Percentiles rank a stretch among this genome's conserved stretches.
Conservation (phyloP, 2,113 vertebrate genomes). For the Benitochromis conjunctus region DNA sequence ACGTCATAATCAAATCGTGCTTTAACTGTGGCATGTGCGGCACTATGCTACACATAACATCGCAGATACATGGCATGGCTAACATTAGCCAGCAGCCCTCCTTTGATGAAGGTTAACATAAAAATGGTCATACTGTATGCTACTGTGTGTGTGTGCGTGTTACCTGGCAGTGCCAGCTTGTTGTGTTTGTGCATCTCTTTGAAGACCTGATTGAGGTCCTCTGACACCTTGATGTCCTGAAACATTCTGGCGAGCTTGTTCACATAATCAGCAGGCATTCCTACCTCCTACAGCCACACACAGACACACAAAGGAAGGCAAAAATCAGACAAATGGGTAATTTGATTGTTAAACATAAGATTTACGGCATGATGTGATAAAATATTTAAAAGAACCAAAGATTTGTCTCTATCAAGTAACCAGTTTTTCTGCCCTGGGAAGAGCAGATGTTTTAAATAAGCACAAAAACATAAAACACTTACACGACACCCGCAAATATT, state of each 20-base stretch:
- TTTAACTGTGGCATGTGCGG: not conserved
- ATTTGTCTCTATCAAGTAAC: not conserved
- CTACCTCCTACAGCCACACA: slow-evolving; percentile 82
- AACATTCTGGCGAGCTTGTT: slow-evolving; percentile 98
- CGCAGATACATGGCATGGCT: accelerated
- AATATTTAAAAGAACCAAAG: not conserved
- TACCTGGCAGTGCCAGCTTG: slow-evolving; percentile 93
- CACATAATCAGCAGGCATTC: slow-evolving; percentile 97
- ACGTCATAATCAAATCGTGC: no score
- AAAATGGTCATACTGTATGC: not conserved
- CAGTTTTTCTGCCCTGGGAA: not conserved
- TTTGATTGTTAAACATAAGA: not conserved
- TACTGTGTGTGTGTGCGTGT: not conserved
- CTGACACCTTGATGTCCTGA: slow-evolving; percentile 98
- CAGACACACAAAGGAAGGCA: not conserved
- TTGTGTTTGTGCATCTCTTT: slow-evolving; percentile 99
- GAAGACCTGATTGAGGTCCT: slow-evolving; percentile 97
- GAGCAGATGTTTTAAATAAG: not conserved
- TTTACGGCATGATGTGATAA: not conserved
- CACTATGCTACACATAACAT: not conserved
- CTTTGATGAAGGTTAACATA: accelerated
- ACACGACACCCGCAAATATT: not conserved
- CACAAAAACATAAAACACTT: not conserved
- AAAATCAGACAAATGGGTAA: not conserved
- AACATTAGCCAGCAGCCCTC: not conserved